phyloP scores from a whole-genome alignment of 2,113 vertebrate genomes.

The Platycercus adscitus region DNA sequence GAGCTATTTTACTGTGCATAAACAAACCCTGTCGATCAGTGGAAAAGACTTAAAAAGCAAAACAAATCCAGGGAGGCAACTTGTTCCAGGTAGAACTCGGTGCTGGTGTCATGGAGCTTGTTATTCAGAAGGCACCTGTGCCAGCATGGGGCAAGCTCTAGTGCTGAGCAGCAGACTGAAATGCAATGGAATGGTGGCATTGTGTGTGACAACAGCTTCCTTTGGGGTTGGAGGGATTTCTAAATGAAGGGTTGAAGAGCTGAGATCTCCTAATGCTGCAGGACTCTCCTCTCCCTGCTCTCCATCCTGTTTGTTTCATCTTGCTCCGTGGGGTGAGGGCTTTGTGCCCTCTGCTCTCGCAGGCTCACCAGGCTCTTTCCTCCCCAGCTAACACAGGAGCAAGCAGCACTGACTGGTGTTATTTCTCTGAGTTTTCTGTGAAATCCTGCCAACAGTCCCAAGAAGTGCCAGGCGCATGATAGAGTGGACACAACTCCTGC shows the following conservation, averaged over 20 bases:
- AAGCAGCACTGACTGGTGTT: fast-evolving
- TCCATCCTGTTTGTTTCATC: fast-evolving
- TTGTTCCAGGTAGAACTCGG: neutral
- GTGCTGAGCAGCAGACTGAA: neutral
- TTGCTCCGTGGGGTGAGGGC: neutral
- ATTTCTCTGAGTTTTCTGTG: neutral
- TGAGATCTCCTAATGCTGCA: fast-evolving
- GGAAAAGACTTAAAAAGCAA: neutral
- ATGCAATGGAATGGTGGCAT: fast-evolving
- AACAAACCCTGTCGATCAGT: neutral
- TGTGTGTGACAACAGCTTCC: neutral
- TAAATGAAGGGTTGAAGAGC: fast-evolving
- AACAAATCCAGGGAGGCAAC: neutral
- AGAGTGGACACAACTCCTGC: fast-evolving
- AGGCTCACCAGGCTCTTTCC: neutral
- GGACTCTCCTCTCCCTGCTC: neutral
- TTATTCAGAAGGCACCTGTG: neutral
- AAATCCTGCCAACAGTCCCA: neutral
- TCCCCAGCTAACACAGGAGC: fast-evolving
- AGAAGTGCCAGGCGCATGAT: neutral
- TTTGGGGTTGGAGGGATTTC: neutral
- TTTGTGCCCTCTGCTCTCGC: neutral
- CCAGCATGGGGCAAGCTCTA: neutral
- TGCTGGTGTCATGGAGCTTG: neutral
- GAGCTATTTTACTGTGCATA: neutral